Percentiles rank a stretch among this genome's conserved stretches.
Conservation (phyloP, 2,113 vertebrate genomes). For the Phrynosoma blainvillii region DNA sequence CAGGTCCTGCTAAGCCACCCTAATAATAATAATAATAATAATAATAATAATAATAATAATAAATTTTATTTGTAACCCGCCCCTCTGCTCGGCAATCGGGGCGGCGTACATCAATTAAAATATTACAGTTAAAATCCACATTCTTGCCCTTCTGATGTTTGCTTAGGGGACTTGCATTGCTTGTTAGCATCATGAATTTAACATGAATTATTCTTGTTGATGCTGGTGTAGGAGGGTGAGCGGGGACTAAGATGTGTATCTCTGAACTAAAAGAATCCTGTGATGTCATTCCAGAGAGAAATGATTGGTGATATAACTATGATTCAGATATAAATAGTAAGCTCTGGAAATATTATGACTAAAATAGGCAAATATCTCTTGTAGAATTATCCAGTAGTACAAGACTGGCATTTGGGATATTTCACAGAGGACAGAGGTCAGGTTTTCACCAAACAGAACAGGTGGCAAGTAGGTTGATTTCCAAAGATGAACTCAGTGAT, state of each 20-base stretch:
- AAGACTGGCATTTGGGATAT: background rate
- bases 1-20: background rate
- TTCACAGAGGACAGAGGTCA: background rate
- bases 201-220: background rate
- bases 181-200: background rate
- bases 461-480: background rate
- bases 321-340: background rate
- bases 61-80: too few species aligned
- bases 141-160: too few species aligned
- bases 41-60: too few species aligned
- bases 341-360: background rate
- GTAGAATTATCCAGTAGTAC: background rate
- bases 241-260: background rate
- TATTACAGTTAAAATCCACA: too few species aligned
- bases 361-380: background rate
- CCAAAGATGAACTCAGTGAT: background rate
- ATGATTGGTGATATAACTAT: background rate
- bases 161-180: background rate
- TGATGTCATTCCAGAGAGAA: background rate
- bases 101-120: too few species aligned
- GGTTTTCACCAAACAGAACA: background rate
- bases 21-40: too few species aligned
- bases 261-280: background rate
- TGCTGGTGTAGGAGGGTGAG: background rate
- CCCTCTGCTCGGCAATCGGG: too few species aligned